phyloP scores from a whole-genome alignment of 2,797 vertebrate genomes.

The Leucoraja ocellata region DNA sequence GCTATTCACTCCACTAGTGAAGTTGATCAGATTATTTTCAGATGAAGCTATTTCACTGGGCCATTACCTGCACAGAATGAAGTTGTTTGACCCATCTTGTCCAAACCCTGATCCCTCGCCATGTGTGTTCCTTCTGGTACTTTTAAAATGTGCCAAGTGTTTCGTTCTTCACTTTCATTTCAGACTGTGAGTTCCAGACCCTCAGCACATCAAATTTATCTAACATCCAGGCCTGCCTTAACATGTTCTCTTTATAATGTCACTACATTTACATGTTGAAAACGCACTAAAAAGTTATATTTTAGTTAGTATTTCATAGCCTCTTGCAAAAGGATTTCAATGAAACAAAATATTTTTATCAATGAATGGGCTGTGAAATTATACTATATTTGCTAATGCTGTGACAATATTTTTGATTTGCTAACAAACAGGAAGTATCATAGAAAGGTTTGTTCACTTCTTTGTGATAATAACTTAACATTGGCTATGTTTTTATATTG shows the following conservation, averaged over 20 bases:
- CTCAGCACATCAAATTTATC: background rate
- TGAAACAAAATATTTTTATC: background rate
- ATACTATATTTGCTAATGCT: background rate
- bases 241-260: background rate
- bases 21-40: background rate
- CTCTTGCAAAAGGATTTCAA: background rate
- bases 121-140: too few species aligned
- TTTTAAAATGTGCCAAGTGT: too few species aligned
- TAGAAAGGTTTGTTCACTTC: background rate
- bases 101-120: too few species aligned
- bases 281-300: background rate
- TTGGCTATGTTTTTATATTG: background rate
- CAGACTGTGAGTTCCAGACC: too few species aligned
- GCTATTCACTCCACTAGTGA: background rate
- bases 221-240: background rate
- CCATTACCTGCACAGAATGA: too few species aligned
- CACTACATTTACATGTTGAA: background rate
- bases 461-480: background rate
- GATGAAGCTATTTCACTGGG: background rate
- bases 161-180: too few species aligned
- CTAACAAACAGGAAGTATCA: background rate
- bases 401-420: background rate
- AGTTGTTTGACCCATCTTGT: too few species aligned
- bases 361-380: background rate
- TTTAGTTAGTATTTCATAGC: background rate